Conservation (phyloP, 2,888 invertebrate species). For the Nebria salina region DNA sequence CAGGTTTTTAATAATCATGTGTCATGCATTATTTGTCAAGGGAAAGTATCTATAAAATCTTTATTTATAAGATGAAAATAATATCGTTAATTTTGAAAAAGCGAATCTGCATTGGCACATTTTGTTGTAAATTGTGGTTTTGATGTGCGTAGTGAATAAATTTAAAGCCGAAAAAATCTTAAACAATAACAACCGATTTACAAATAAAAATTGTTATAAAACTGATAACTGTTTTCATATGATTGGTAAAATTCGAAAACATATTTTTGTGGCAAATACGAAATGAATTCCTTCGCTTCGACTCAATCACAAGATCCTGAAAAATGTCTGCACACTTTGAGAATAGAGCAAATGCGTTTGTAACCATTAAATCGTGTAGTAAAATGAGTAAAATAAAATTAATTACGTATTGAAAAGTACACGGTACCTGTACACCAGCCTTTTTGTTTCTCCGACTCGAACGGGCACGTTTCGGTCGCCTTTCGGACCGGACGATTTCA, state of each 20-base stretch:
- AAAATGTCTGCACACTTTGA: constrained; percentile 45
- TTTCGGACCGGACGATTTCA: constrained; percentile 45
- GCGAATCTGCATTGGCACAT: neutral
- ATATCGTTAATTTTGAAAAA: neutral
- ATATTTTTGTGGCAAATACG: neutral
- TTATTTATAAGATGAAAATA: neutral
- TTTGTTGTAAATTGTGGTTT: neutral
- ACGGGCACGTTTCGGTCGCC: constrained; percentile 23
- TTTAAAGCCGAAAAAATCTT: neutral
- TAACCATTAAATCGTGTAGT: constrained; percentile 2
- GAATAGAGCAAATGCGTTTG: constrained; percentile 20
- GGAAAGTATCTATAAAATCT: neutral
- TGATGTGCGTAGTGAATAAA: neutral
- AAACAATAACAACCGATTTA: neutral
- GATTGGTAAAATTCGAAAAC: neutral
- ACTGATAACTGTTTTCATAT: neutral
- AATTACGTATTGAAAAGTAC: constrained; percentile 12
- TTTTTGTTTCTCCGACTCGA: constrained; percentile 27
- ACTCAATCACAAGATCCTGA: constrained; percentile 32
- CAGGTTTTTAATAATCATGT: neutral
- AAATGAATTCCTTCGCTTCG: neutral
- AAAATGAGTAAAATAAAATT: constrained; percentile 26
- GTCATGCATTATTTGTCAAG: neutral
- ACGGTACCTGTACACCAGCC: constrained; percentile 40
- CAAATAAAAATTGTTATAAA: neutral